Conservation (phyloP, 1,140 invertebrate genomes). For the Drosophila fuyamai region DNA sequence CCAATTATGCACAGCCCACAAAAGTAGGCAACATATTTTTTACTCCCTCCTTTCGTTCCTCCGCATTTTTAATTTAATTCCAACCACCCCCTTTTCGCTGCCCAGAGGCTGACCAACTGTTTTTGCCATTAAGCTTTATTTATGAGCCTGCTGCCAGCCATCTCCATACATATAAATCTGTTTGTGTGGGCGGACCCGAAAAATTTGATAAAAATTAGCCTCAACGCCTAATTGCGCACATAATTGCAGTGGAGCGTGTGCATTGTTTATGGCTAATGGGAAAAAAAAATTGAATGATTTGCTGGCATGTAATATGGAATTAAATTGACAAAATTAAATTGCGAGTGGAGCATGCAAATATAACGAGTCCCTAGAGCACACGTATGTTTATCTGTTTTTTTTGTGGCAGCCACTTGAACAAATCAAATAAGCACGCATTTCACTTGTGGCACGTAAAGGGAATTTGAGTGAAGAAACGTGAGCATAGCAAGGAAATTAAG, state of each 20-base stretch:
- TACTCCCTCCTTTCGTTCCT: slow-evolving; percentile 23
- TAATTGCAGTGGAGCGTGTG: slow-evolving; percentile 54
- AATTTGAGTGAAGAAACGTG: slow-evolving; percentile 43
- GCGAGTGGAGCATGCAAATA: slow-evolving; percentile 17
- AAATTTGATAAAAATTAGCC: slow-evolving; percentile 55
- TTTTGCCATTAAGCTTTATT: slow-evolving; percentile 76
- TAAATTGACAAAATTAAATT: slow-evolving; percentile 30
- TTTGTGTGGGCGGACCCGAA: slow-evolving; percentile 2
- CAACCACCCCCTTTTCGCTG: slow-evolving; percentile 4
- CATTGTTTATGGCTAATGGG: slow-evolving; percentile 41
- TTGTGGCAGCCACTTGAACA: slow-evolving; percentile 22
- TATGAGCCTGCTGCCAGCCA: slow-evolving; percentile 55
- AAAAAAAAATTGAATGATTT: slow-evolving; percentile 34
- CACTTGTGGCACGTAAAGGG: slow-evolving; percentile 40
- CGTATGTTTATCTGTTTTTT: slow-evolving; percentile 23
- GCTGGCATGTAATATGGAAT: slow-evolving; percentile 9
- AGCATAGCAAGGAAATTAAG: slow-evolving; percentile 32
- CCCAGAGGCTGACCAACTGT: slow-evolving; percentile 57
- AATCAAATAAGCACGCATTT: slow-evolving; percentile 64
- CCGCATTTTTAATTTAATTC: slow-evolving; percentile 53
- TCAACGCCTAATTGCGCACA: slow-evolving; percentile 62
- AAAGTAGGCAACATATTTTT: slow-evolving; percentile 64
- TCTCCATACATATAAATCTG: slow-evolving; percentile 4
- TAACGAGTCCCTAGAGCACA: slow-evolving; percentile 29
- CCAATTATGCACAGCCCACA: slow-evolving; percentile 62